A percentile compares a stretch with the other conserved stretches of the same genome.
phyloP scores from a whole-genome alignment of 1,140 invertebrate species.

The Brachionus asplanchnoidis region DNA sequence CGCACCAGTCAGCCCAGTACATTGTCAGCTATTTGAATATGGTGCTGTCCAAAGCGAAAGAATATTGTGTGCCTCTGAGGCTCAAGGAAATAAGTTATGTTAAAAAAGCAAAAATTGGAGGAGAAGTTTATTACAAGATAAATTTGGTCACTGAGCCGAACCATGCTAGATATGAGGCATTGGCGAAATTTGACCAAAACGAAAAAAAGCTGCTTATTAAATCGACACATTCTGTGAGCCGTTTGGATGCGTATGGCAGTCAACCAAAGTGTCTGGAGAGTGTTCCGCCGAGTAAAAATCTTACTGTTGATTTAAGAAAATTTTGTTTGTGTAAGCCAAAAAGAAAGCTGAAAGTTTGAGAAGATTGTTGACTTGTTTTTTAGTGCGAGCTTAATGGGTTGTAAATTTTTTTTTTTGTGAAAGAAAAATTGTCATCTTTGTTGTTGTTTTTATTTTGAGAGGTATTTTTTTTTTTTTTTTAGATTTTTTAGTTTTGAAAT shows the following conservation, averaged over 20 bases:
- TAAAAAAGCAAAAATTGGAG: slow-evolving; percentile 43
- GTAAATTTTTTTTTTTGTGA: too few species aligned
- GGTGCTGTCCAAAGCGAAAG: slow-evolving; percentile 7
- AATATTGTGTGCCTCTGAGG: not conserved
- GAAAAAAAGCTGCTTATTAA: slow-evolving; percentile 65
- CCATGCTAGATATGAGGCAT: slow-evolving; percentile 68
- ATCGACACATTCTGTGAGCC: slow-evolving; percentile 69
- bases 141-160: slow-evolving; percentile 73
- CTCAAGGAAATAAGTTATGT: not conserved
- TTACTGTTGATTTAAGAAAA: slow-evolving; percentile 30
- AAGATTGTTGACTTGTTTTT: not conserved
- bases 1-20: slow-evolving; percentile 45
- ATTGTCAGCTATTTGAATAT: slow-evolving; percentile 50
- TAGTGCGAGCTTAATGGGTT: too few species aligned
- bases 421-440: too few species aligned
- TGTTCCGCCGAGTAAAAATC: not conserved
- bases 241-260: slow-evolving; percentile 75
- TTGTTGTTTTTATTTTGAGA: too few species aligned
- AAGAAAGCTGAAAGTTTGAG: not conserved
- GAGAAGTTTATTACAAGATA: slow-evolving; percentile 67
- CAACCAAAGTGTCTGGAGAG: not conserved
- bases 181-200: slow-evolving; percentile 65
- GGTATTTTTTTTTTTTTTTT: too few species aligned
- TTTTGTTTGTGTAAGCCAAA: slow-evolving; percentile 28
- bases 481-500: too few species aligned